These are phyloP conservation scores for Mustelus asterias DNA, from an alignment of 2,113 vertebrate species.

Conservation along the genomic window DNA sequence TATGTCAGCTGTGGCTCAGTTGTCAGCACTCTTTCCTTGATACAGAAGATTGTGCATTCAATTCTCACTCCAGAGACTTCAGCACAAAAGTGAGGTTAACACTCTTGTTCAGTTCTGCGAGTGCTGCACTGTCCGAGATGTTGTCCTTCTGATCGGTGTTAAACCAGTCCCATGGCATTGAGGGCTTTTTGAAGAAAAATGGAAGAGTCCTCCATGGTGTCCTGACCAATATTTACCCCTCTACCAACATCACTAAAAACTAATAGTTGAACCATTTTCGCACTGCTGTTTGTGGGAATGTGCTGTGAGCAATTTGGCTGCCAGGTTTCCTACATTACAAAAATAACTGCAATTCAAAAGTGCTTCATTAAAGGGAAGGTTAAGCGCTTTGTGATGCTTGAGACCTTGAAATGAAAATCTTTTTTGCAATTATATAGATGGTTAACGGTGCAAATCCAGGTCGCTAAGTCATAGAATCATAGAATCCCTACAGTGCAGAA, in stretches of 20 bases:
- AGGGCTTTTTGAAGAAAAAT: too few species aligned
- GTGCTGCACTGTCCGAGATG: background rate
- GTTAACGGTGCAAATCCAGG: too few species aligned
- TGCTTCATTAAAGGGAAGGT: too few species aligned
- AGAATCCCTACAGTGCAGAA: too few species aligned
- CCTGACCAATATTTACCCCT: background rate
- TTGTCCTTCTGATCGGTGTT: background rate
- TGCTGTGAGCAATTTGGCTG: background rate
- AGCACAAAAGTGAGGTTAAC: background rate
- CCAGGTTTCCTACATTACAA: background rate
- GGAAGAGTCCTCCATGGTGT: too few species aligned
- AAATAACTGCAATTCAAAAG: background rate
- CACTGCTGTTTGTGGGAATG: background rate
- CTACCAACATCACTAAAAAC: background rate
- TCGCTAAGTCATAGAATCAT: background rate
- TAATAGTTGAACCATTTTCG: too few species aligned
- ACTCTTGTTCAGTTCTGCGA: background rate
- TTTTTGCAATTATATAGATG: background rate
- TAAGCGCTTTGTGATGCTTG: background rate
- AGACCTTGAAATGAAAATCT: background rate
- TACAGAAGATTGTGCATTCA: background rate
- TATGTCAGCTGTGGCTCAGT: background rate
- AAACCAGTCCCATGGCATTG: background rate
- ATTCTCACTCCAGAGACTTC: background rate
- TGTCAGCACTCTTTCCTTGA: background rate